phyloP scores from a whole-genome alignment of 1,140 invertebrate species.

The Dreissena polymorpha region DNA sequence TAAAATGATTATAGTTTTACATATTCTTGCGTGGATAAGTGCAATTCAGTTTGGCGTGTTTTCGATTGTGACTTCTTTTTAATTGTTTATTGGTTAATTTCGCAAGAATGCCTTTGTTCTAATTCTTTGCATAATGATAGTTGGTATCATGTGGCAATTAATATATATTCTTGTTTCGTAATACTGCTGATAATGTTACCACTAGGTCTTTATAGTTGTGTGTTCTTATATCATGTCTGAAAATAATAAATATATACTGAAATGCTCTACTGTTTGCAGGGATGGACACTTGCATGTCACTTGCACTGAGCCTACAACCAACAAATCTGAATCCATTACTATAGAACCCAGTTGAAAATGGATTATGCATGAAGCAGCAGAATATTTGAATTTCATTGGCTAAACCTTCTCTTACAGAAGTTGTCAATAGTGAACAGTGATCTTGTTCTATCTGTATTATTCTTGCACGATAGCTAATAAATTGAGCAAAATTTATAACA shows the following conservation, averaged over 20 bases:
- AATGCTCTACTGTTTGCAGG: conserved; percentile 55
- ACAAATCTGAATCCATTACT: conserved; percentile 65
- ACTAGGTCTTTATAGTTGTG: conserved; percentile 8
- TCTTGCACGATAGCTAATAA: no score
- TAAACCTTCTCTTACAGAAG: no score
- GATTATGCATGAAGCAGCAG: neutral
- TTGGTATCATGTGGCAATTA: neutral
- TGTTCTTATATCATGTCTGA: conserved; percentile 6
- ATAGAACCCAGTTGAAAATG: conserved; percentile 50
- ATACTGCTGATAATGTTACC: neutral
- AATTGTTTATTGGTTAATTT: neutral
- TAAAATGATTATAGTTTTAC: no score
- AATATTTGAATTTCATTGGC: no score
- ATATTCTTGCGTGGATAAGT: no score
- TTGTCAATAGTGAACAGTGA: no score
- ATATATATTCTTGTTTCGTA: neutral
- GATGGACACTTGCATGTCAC: conserved; percentile 72
- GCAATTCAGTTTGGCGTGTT: no score
- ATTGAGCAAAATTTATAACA: no score
- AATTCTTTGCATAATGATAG: no score
- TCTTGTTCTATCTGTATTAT: no score
- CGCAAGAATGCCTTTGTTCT: neutral
- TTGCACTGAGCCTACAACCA: conserved; percentile 66
- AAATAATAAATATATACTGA: neutral
- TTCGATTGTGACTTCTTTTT: neutral